phyloP scores from a whole-genome alignment of 2,888 invertebrate species.

The Drosophila helvetica region DNA sequence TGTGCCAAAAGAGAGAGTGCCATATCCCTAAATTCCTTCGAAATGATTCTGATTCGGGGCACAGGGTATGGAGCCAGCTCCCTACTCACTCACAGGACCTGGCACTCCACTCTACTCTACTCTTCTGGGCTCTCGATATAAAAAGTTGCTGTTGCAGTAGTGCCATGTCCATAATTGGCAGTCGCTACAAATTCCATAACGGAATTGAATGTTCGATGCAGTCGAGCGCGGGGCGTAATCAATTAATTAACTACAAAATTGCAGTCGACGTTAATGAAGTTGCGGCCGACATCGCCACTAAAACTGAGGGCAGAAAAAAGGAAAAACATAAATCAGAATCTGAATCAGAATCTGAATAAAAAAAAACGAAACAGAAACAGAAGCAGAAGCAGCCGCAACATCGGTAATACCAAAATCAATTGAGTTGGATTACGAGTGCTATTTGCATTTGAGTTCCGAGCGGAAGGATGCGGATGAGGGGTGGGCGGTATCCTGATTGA shows the following conservation, averaged over 20 bases:
- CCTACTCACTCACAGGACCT: neutral
- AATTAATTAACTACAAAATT: slow-evolving; percentile 72
- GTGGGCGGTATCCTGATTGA: slow-evolving; percentile 19
- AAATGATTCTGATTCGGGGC: neutral
- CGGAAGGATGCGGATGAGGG: slow-evolving; percentile 1
- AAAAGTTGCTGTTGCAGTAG: slow-evolving; percentile 33
- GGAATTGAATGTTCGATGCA: slow-evolving; percentile 53
- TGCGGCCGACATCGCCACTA: slow-evolving; percentile 36
- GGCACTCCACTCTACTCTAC: slow-evolving; percentile 13
- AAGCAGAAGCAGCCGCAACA: slow-evolving; percentile 1
- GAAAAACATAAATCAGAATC: slow-evolving; percentile 35
- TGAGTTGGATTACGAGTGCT: slow-evolving; percentile 21
- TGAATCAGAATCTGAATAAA: slow-evolving; percentile 7
- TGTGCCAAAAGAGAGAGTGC: too few species aligned
- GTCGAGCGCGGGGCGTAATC: slow-evolving; percentile 68
- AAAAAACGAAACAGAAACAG: slow-evolving; percentile 19
- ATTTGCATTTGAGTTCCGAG: slow-evolving; percentile 22
- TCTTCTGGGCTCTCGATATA: slow-evolving; percentile 13
- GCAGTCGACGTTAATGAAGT: slow-evolving; percentile 66
- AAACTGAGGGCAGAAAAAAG: slow-evolving; percentile 23
- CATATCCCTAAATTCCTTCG: neutral
- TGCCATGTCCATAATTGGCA: slow-evolving; percentile 61
- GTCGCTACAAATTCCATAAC: slow-evolving; percentile 63
- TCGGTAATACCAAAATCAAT: slow-evolving; percentile 34
- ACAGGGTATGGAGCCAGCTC: slow-evolving; percentile 3